Percentiles rank a stretch among this genome's conserved stretches.
These are phyloP conservation scores for Anguilla marmorata DNA, from an alignment of 2,797 vertebrate species.

Conservation along the genomic window DNA sequence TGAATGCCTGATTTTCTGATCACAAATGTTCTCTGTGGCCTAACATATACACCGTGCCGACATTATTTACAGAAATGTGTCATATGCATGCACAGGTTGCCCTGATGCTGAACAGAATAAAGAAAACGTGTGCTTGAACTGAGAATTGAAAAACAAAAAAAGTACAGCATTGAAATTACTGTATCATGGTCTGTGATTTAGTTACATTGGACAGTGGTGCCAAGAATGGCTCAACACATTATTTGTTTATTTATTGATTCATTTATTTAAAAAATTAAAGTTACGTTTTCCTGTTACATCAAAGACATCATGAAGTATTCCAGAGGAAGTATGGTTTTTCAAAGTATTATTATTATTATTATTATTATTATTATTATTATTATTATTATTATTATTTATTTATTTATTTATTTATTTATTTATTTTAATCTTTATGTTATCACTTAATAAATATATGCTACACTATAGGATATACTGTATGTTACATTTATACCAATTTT, in stretches of 20 bases:
- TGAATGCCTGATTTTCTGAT: not conserved
- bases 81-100: not conserved
- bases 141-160: not conserved
- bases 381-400: no score
- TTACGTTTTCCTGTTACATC: no score
- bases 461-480: no score
- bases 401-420: no score
- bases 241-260: not conserved
- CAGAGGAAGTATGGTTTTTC: no score
- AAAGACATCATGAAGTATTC: no score
- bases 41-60: not conserved
- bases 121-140: not conserved
- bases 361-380: no score
- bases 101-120: not conserved
- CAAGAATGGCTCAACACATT: not conserved
- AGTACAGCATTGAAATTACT: no score
- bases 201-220: not conserved
- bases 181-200: not conserved
- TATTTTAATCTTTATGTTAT: no score
- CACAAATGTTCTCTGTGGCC: not conserved
- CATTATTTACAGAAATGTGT: not conserved
- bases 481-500: not conserved
- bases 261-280: not conserved
- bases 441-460: no score
- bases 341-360: no score